Conservation (phyloP, 1,140 invertebrate species). For the Zaprionus inermis region DNA sequence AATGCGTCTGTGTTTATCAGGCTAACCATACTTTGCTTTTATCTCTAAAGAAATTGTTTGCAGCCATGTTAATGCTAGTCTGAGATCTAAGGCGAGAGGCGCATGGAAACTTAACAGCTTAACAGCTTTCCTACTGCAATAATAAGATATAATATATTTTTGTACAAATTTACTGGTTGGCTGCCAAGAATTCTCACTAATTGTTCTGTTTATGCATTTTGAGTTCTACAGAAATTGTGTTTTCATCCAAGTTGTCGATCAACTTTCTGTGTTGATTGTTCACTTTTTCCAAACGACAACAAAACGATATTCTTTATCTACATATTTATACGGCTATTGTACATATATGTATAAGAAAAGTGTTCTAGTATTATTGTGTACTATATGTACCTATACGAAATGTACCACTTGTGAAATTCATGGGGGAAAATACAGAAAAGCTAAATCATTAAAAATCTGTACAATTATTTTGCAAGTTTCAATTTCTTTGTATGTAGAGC, state of each 20-base stretch:
- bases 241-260: not conserved
- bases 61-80: not conserved
- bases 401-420: not conserved
- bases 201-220: not conserved
- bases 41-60: not conserved
- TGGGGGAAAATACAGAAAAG: not conserved
- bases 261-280: not conserved
- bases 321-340: not conserved
- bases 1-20: not conserved
- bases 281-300: not conserved
- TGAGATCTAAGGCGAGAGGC: not conserved
- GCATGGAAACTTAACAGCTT: not conserved
- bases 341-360: not conserved
- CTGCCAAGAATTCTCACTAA: not conserved
- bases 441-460: not conserved
- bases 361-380: too few relatives aligned
- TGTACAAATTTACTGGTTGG: not conserved
- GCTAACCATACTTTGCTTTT: not conserved
- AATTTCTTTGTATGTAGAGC: not conserved
- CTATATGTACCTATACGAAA: too few relatives aligned
- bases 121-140: not conserved
- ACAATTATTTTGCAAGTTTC: not conserved
- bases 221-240: not conserved
- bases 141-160: not conserved
- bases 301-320: not conserved